Evolutionary conservation across 2,113 vertebrate genomes (phyloP), one percentile per base, ranked within the genome.

Genomic region (Athene noctua): DNA sequence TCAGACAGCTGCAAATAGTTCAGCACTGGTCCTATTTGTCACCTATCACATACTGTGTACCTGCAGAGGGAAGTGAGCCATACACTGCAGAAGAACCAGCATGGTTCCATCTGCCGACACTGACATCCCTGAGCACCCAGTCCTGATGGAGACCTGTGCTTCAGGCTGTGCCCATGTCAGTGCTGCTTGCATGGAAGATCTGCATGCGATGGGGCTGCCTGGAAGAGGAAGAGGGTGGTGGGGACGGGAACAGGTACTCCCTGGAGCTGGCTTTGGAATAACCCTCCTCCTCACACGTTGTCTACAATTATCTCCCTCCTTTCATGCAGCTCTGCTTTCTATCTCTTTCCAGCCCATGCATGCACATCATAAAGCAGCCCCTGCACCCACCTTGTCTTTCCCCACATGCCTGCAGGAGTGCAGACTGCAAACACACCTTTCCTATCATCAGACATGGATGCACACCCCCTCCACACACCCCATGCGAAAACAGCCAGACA

Each of bases 1-100:
- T 75, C 47, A 51, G 27, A 40, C 11, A 63, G 23, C 42, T 71
- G 55, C 19, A 52, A 25, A 40, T 4, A 51, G 4, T 18, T 82
- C 38, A 36, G 10, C 21, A 22, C 17, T 21, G 32, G 65, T 34
- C 34, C 15, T 63, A 20, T 20, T 83, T 47, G 20, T 20, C 66
- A 51, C 46, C 22, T 49, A 29, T 46, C 0, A 0, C 0, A 0
- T 49, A 19, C 27, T 49, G 11, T 21, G 32, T 62, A 47, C 38
- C 17, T 62, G 47, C 34, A 58, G 19, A 78, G 13, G 40, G 15
- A 83, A 77, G 30, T 2, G 34, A 86, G 15, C 6, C 32, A 15
- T 25, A 19, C 36, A 62, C 46, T 70, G 49, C 27, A 78, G 75
- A 80, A 75, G 52, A 79, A 22, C 11, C 23, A 86, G 25, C 15